Conservation (phyloP, 37 sponge, comb jelly and placozoan species). For the Oopsacas minuta region DNA sequence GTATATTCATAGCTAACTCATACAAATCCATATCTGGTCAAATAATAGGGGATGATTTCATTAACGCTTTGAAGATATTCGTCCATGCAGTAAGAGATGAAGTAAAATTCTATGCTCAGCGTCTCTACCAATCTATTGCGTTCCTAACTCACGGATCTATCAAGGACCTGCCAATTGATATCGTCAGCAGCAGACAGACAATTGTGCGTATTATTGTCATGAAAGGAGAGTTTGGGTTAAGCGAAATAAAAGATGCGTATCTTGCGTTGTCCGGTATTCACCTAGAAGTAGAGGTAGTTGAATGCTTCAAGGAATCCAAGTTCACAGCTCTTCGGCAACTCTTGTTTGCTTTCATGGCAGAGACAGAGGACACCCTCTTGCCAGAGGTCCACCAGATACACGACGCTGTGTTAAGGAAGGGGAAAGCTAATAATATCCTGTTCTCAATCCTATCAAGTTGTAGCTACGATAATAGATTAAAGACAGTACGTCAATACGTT, state of each 20-base stretch:
- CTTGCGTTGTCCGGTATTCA: not conserved
- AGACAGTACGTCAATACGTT: not conserved
- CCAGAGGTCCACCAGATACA: not conserved
- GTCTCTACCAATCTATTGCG: not conserved
- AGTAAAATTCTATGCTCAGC: not conserved
- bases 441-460: constrained; percentile 1
- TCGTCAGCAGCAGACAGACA: constrained; percentile 7
- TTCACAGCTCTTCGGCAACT: not conserved
- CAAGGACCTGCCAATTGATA: not conserved
- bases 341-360: not conserved
- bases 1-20: not conserved
- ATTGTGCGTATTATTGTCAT: not conserved
- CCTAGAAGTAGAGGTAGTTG: not conserved
- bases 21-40: not conserved
- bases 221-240: not conserved
- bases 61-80: not conserved
- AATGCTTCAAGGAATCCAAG: not conserved
- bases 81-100: not conserved
- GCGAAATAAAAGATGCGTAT: not conserved
- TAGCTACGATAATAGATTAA: not conserved
- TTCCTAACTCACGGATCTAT: not conserved
- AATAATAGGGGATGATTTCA: not conserved
- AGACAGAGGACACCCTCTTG: not conserved
- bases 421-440: not conserved
- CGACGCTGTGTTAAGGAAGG: not conserved